Evolutionary conservation across 2,888 invertebrate species (phyloP), one percentile per base, ranked within the genome.

Genomic region (Eugnorisma glareosa): DNA sequence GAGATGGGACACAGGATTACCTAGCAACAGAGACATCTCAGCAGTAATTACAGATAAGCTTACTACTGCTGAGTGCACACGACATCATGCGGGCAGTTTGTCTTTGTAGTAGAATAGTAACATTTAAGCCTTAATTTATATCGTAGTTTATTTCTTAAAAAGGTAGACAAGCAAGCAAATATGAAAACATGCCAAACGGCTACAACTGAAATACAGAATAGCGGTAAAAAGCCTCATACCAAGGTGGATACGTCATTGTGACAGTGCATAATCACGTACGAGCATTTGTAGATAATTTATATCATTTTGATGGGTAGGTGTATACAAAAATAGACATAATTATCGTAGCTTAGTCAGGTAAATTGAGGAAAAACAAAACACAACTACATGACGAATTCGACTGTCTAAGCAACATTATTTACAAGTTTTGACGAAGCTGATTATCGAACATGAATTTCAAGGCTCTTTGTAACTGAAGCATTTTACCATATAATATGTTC

Each of bases 21-120:
- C 15, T 24, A 35, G 35, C n/a, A 31, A 24, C 54, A 51, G 15
- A 45, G 15, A 7, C 35, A 10, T 24, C 48, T 40, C 35, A 13
- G 28, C 10, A 63, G 68, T 54, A 43, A 77, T 77, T 67, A 67
- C 43, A 35, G 59, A 67, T 67, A 67, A 54, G 61, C 51, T 67
- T 24, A 43, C n/a, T 61, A 24, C 35, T 63, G 24, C 15, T 18
- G 24, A 75, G 61, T 67, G 43, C 35, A 43, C 28, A 24, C 13
- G n/a, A 35, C 35, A 28, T 54, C 6, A 10, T 57, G 45, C 4
- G n/a, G 40, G 15, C 0, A 18, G 18, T 45, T 51, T 31, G 13
- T 10, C 13, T 45, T 51, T 31, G 13, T 10, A 35, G 18, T n/a
- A 31, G 2, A 24, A 5, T 15, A 8, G 15, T 13, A 37, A n/a